Conservation (phyloP, 2,113 vertebrate species). For the cat (Felis catus) region F.catus_Fca126_mat1.0 CM031412.1:27306001-27306500, state of each 20-base stretch:
- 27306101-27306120: slow-evolving; percentile 59
- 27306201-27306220: slow-evolving; percentile 61
- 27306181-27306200: slow-evolving; percentile 62
- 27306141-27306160: slow-evolving; percentile 55
- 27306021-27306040: rapidly evolving
- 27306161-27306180: slow-evolving; percentile 53
- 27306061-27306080: neutral
- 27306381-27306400: neutral
- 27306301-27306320: slow-evolving; percentile 61
- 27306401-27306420: neutral
- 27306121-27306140: slow-evolving; percentile 52
- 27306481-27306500: no score
- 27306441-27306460: rapidly evolving
- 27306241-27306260: slow-evolving; percentile 60
- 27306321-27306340: neutral
- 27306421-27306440: neutral
- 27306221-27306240: slow-evolving; percentile 53
- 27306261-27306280: slow-evolving; percentile 47
- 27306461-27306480: neutral
- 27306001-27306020: neutral
- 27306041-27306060: neutral
- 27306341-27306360: slow-evolving; percentile 16
- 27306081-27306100: slow-evolving; percentile 12
- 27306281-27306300: neutral
- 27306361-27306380: slow-evolving; percentile 45